phyloP scores from a whole-genome alignment of 2,888 invertebrate species.

The Neoitamus cyanurus region DNA sequence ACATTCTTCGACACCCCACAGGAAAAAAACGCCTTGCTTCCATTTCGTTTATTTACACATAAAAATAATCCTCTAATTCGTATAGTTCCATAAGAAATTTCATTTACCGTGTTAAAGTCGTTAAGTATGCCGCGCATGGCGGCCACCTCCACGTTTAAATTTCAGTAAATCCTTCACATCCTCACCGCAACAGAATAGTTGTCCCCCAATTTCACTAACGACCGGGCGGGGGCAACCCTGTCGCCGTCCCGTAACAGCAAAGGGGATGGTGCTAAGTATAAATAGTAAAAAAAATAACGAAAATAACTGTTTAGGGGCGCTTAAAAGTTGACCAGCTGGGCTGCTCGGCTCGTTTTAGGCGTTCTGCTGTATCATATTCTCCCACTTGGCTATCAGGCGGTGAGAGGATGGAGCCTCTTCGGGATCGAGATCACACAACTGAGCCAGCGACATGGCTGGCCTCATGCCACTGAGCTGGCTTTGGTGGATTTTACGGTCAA shows the following conservation, averaged over 20 bases:
- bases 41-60: conserved; percentile 29
- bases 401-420: conserved; percentile 78
- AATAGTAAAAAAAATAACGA: conserved; percentile 21
- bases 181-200: background rate
- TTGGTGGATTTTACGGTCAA: conserved; percentile 52
- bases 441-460: conserved; percentile 76
- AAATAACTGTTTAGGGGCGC: conserved; percentile 2
- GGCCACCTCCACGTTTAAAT: background rate
- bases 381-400: conserved; percentile 83
- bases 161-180: background rate
- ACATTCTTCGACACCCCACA: background rate
- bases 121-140: background rate
- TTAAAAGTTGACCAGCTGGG: background rate
- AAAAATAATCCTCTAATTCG: conserved; percentile 3
- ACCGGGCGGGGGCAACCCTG: background rate
- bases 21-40: background rate
- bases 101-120: conserved; percentile 21
- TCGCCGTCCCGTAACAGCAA: background rate
- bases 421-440: conserved; percentile 74
- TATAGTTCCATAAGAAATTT: conserved; percentile 19
- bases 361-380: conserved; percentile 77
- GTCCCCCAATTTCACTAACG: background rate
- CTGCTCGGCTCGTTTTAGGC: conserved; percentile 53
- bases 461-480: conserved; percentile 65
- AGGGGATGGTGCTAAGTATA: background rate